These are phyloP conservation scores for Andrena trimmerana DNA, from an alignment of 2,888 invertebrate species.

Conservation along the genomic window DNA sequence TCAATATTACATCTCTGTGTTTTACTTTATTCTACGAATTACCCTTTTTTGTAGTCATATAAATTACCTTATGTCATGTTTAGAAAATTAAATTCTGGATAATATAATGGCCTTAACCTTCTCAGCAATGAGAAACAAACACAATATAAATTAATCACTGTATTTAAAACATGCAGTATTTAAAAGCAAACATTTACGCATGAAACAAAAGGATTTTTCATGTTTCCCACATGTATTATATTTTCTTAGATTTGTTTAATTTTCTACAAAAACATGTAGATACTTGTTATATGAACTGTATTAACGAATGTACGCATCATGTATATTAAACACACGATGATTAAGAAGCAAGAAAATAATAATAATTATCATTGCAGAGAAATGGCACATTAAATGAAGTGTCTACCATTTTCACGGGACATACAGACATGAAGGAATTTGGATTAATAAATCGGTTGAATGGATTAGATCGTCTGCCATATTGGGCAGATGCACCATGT, in stretches of 20 bases:
- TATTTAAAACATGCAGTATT: too few relatives aligned
- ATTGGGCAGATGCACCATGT: slow-evolving; percentile 92
- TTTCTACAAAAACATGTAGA: neutral
- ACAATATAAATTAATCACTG: too few relatives aligned
- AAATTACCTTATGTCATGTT: too few relatives aligned
- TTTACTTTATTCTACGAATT: too few relatives aligned
- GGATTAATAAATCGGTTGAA: slow-evolving; percentile 92
- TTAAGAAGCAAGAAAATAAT: neutral
- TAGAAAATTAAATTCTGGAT: too few relatives aligned
- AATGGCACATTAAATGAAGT: slow-evolving; percentile 93
- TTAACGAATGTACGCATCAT: neutral
- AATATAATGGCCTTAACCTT: too few relatives aligned
- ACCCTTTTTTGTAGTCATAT: too few relatives aligned
- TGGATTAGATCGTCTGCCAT: slow-evolving; percentile 91
- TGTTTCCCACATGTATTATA: neutral
- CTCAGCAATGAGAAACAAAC: too few relatives aligned
- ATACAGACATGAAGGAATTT: slow-evolving; percentile 91
- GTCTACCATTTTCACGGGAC: slow-evolving; percentile 92
- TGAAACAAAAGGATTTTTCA: too few relatives aligned
- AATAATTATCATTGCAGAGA: slow-evolving; percentile 86
- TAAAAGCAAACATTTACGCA: too few relatives aligned
- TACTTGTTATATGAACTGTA: neutral
- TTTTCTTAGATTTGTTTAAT: neutral
- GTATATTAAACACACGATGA: neutral
- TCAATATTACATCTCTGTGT: too few relatives aligned